Evolutionary conservation across 2,797 vertebrate species (phyloP), one percentile per base, ranked within the genome.

Genomic region (Cyclopterus lumpus): DNA sequence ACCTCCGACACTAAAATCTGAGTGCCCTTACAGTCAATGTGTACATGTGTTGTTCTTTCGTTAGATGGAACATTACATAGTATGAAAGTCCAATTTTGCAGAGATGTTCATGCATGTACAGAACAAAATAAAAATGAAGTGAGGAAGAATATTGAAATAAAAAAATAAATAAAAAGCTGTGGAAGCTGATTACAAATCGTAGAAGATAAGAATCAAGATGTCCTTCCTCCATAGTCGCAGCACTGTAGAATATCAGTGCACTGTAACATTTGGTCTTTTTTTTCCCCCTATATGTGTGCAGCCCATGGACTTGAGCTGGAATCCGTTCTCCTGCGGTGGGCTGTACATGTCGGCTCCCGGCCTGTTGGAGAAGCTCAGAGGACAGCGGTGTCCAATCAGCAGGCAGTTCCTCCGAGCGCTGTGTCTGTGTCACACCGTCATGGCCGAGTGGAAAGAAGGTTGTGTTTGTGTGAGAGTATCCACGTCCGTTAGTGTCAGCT

Each of bases 391-490:
- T 82, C 73, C 83, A 0, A 8, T 84, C 24, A 93, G 91, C 82
- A 90, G 61, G 28, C 95, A 97, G 84, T 99, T 99, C 92, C 92
- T 98, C 90, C 92, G 91, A 0, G 92, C 97, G 2, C 91, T 99
- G 79, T 94, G 96, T 48, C 79, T 99, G 44, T 99, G 98, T 83
- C 98, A 99, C 93, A 98, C 97, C 0, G 97, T 98, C 79, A 97
- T 97, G 96, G 95, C 93, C 10, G 95, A 97, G 65, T 94, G 95
- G 90, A 94, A 92, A 30, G 88, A 95, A 1, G 89, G 98, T 99
- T 73, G 40, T 46, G n/a, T 36, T 12, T 42, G 18, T 38, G 20
- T 54, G 8, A 53, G 4, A 42, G 18, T 28, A 34, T 69, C 12
- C 1, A 0, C 48, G n/a, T 26, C 34, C 73, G 12, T 60, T 20